phyloP scores from a whole-genome alignment of 2,797 vertebrate species.

The Lutjanus campechanus region DNA sequence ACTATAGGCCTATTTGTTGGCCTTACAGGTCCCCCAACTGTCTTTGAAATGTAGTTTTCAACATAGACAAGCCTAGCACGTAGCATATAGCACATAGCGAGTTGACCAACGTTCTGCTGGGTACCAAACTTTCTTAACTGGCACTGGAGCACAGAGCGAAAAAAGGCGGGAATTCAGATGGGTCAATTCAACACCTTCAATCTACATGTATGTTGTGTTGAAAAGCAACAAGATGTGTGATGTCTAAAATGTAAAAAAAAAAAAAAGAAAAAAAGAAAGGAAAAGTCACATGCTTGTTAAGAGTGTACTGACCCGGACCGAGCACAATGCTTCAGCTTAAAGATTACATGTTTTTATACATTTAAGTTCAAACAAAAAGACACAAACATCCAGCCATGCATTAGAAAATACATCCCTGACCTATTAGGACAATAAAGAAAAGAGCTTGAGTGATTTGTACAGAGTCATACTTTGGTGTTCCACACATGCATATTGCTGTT shows the following conservation, averaged over 20 bases:
- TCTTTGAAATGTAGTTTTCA: no score
- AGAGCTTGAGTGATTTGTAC: constrained; percentile 63
- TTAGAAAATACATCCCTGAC: constrained; percentile 73
- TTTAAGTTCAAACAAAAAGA: constrained; percentile 68
- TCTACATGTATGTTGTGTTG: neutral
- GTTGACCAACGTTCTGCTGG: no score
- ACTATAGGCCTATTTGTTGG: no score
- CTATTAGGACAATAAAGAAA: constrained; percentile 57
- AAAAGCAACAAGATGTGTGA: constrained; percentile 32
- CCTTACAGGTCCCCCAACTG: no score
- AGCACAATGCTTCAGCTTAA: constrained; percentile 62
- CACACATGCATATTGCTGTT: constrained; percentile 72
- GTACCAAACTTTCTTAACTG: no score
- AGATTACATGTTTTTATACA: constrained; percentile 65
- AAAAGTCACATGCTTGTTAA: constrained; percentile 61
- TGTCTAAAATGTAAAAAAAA: constrained; percentile 38
- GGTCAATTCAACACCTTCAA: constrained; percentile 2
- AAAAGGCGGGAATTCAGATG: no score
- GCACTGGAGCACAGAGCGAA: no score
- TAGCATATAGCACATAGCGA: no score
- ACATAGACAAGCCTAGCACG: no score
- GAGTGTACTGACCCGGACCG: constrained; percentile 52
- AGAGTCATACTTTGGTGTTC: constrained; percentile 78
- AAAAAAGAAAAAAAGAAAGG: neutral
- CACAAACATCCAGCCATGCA: constrained; percentile 79